These are phyloP conservation scores for Siphlonurus alternatus DNA, from an alignment of 2,888 invertebrate genomes.

Conservation along the genomic window DNA sequence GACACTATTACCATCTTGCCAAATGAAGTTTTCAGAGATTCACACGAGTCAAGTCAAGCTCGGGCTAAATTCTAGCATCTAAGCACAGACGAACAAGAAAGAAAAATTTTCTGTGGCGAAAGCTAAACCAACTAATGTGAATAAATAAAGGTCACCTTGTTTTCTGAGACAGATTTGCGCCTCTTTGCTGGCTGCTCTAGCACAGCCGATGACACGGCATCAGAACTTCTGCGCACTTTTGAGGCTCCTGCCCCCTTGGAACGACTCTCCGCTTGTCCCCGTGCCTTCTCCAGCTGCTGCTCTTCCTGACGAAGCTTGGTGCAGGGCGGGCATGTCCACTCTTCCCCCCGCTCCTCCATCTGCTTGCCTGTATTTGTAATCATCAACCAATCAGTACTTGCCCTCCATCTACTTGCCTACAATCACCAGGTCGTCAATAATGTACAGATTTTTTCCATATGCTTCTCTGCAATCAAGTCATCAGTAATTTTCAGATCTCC, in stretches of 20 bases:
- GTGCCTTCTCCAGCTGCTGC: constrained; percentile 13
- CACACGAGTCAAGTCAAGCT: no score
- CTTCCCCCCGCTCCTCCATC: constrained; percentile 76
- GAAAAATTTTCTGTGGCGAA: no score
- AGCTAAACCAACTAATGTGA: no score
- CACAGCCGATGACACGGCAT: neutral
- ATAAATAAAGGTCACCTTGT: no score
- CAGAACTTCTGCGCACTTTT: neutral
- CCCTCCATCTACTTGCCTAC: neutral
- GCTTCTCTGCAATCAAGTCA: neutral
- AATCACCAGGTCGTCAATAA: neutral
- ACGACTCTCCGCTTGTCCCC: constrained; percentile 13
- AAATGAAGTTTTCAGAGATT: no score
- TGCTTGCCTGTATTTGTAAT: constrained; percentile 46
- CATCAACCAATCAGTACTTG: neutral
- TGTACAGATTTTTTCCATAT: neutral
- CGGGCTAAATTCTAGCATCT: no score
- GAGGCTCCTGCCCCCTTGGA: neutral
- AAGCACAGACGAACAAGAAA: no score
- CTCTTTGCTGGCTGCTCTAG: neutral
- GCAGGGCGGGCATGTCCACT: constrained; percentile 83
- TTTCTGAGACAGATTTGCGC: neutral
- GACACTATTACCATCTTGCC: no score
- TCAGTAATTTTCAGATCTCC: no score
- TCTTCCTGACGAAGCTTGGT: constrained; percentile 24